Evolutionary conservation across 2,797 vertebrate genomes (phyloP).

Genomic region (Podarcis lilfordi): DNA sequence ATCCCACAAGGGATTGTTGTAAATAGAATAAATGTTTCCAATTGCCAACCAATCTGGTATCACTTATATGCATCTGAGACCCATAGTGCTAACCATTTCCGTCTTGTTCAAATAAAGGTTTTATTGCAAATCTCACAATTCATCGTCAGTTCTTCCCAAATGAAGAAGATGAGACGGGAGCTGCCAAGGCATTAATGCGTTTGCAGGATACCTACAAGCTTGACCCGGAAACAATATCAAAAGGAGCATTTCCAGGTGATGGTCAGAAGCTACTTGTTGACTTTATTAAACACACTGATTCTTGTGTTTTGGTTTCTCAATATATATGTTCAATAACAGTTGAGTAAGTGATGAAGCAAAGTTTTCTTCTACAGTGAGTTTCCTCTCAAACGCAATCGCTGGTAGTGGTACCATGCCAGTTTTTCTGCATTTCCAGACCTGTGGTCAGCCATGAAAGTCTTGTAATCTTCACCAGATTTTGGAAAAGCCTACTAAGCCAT

Average conservation of each 20-base stretch:
- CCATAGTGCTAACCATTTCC: slow-evolving; percentile 25
- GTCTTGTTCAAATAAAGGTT: slow-evolving; percentile 79
- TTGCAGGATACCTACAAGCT: slow-evolving; percentile 96
- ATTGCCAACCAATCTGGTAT: slow-evolving; percentile 12
- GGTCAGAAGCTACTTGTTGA: background rate
- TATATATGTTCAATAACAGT: background rate
- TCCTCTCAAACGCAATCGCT: background rate
- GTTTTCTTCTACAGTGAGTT: background rate
- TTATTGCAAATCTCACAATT: slow-evolving; percentile 92
- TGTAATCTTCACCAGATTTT: background rate
- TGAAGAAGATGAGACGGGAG: slow-evolving; percentile 91
- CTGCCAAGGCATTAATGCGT: slow-evolving; percentile 94
- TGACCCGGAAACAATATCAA: slow-evolving; percentile 91
- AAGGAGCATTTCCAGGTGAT: slow-evolving; percentile 90
- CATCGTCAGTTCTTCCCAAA: slow-evolving; percentile 94
- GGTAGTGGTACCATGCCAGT: background rate
- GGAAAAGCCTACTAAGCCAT: too few species aligned
- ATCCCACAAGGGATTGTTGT: background rate
- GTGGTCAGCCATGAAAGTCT: background rate
- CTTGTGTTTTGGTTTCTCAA: background rate
- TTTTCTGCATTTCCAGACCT: background rate
- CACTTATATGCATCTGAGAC: background rate
- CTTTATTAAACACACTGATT: background rate
- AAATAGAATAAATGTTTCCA: slow-evolving; percentile 32
- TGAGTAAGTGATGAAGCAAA: background rate